A percentile compares a stretch with the other conserved stretches of the same genome.
Conservation (phyloP, 2,888 invertebrate genomes). For the Cryptocephalus primarius region DNA sequence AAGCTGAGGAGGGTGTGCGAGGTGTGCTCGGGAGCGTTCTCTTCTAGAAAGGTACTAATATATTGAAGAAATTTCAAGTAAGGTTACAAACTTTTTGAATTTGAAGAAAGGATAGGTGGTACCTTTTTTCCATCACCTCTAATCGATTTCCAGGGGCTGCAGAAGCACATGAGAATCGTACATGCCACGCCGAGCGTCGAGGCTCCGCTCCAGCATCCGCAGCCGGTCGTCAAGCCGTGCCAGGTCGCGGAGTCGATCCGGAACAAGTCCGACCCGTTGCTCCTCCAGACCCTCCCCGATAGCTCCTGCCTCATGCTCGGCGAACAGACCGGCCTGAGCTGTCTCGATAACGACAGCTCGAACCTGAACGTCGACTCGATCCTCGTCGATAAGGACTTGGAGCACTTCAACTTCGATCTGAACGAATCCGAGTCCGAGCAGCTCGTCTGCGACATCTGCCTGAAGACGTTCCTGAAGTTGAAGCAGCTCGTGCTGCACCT, state of each 20-base stretch:
- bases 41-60: slow-evolving; percentile 19
- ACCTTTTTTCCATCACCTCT: neutral
- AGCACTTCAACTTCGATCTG: slow-evolving; percentile 29
- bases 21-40: slow-evolving; percentile 25
- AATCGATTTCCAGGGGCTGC: neutral
- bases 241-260: neutral
- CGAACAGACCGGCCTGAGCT: slow-evolving; percentile 1
- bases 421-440: slow-evolving; percentile 19
- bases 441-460: slow-evolving; percentile 31
- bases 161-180: slow-evolving; percentile 18
- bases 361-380: slow-evolving; percentile 24
- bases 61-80: neutral
- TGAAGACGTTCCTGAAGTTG: slow-evolving; percentile 24
- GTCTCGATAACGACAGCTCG: slow-evolving; percentile 24
- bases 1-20: slow-evolving; percentile 24
- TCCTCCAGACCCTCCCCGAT: neutral
- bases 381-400: slow-evolving; percentile 22
- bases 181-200: slow-evolving; percentile 8
- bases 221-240: neutral
- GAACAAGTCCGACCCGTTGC: neutral
- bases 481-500: slow-evolving; percentile 34
- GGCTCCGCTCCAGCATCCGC: neutral
- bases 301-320: neutral
- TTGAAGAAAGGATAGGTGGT: neutral
- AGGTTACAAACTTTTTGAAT: neutral